Conservation (phyloP, 2,888 invertebrate species). For the Ochlodes sylvanus region DNA sequence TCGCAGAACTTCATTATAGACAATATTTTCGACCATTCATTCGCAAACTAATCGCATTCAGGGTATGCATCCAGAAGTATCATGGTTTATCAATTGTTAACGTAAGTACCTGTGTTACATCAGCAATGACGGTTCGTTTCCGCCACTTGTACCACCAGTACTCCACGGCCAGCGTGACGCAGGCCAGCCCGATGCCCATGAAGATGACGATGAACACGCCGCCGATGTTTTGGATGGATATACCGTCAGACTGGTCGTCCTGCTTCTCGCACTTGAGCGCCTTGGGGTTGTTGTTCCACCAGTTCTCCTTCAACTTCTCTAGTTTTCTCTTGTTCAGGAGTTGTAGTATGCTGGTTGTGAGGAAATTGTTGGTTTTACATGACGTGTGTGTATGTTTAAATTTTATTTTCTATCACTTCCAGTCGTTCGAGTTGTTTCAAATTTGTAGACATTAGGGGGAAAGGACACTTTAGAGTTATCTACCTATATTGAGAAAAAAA, state of each 20-base stretch:
- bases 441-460: no score
- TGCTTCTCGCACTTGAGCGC: constrained; percentile 92
- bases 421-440: no score
- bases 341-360: constrained; percentile 90
- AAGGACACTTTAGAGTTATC: no score
- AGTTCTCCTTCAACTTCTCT: constrained; percentile 97
- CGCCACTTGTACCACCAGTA: constrained; percentile 97
- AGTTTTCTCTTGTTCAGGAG: constrained; percentile 96
- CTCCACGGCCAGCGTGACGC: constrained; percentile 95
- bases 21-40: no score
- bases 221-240: constrained; percentile 98
- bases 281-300: constrained; percentile 97
- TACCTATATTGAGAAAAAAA: no score
- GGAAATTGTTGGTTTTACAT: neutral
- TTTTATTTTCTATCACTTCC: no score
- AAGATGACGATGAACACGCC: constrained; percentile 99
- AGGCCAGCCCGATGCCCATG: constrained; percentile 96
- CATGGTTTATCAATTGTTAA: neutral
- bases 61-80: no score
- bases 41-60: no score
- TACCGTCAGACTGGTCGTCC: constrained; percentile 97
- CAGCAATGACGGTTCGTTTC: constrained; percentile 85
- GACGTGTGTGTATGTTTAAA: no score
- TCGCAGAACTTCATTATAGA: no score
- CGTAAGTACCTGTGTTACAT: constrained; percentile 84